Evolutionary conservation across 2,113 vertebrate genomes (phyloP).

Genomic region (Sphaerodactylus townsendi): DNA sequence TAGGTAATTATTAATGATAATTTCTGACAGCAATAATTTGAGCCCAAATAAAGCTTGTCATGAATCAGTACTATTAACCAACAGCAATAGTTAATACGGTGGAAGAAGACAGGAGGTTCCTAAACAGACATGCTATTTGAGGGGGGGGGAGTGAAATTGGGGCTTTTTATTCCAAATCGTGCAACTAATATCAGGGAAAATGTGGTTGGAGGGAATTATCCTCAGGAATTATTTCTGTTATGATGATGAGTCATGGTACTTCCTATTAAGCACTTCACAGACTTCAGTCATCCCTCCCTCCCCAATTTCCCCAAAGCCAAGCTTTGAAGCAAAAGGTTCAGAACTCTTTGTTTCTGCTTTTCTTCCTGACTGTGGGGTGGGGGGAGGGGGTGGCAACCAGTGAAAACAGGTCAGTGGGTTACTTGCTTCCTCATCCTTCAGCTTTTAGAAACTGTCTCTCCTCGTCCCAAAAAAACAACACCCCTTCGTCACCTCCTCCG

Average conservation of each 20-base stretch:
- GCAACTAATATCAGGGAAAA: background rate
- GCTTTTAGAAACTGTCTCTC: slow-evolving; percentile 11
- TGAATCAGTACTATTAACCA: slow-evolving; percentile 6
- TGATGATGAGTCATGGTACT: slow-evolving; percentile 20
- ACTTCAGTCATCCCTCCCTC: background rate
- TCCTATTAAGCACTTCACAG: slow-evolving; percentile 4
- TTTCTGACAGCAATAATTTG: background rate
- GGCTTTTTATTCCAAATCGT: too few species aligned
- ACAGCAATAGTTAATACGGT: background rate
- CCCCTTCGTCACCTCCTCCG: background rate
- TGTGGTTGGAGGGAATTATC: background rate
- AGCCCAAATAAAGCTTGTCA: slow-evolving; percentile 6
- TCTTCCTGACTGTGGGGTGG: background rate
- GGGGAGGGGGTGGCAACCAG: background rate
- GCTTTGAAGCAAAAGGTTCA: slow-evolving; percentile 20
- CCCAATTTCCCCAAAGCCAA: background rate
- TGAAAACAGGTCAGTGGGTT: background rate
- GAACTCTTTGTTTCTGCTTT: slow-evolving; percentile 33
- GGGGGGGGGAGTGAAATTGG: too few species aligned
- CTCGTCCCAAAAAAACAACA: background rate
- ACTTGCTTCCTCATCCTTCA: slow-evolving; percentile 19
- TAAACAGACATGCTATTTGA: background rate
- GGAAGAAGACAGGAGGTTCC: background rate
- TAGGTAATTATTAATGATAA: slow-evolving; percentile 21
- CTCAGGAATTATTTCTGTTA: background rate